phyloP scores from a whole-genome alignment of 2,113 vertebrate genomes.

The Pseudonaja textilis region DNA sequence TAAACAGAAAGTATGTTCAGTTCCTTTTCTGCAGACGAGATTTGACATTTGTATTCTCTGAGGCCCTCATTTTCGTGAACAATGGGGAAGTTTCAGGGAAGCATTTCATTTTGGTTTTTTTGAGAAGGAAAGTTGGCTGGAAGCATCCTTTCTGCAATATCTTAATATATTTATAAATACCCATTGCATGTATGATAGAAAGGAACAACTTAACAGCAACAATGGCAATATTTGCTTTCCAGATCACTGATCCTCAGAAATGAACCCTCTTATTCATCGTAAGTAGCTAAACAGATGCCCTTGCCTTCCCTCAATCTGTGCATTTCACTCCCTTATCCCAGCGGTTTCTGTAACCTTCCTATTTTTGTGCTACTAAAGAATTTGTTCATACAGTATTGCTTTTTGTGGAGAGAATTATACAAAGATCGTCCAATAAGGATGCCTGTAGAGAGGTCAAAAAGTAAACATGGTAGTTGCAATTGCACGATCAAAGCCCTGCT shows the following conservation, averaged over 20 bases:
- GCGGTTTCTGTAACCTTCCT: neutral
- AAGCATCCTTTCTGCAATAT: neutral
- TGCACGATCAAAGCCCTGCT: neutral
- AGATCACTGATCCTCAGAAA: neutral
- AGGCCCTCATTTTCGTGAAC: neutral
- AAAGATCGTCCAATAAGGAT: neutral
- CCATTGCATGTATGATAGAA: neutral
- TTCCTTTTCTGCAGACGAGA: neutral
- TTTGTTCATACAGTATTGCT: neutral
- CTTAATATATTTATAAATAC: neutral
- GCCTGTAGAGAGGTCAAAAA: neutral
- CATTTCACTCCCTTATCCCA: neutral
- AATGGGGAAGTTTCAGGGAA: neutral
- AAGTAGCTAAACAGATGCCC: neutral
- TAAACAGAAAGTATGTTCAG: conserved; percentile 15
- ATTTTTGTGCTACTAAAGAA: neutral
- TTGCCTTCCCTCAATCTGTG: neutral
- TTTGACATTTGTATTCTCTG: neutral
- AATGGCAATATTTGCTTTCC: neutral
- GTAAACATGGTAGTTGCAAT: neutral
- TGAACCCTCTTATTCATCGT: neutral
- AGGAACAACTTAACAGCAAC: neutral
- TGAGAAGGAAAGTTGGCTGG: neutral
- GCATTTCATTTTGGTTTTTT: neutral
- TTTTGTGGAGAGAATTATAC: neutral